A percentile compares a stretch with the other conserved stretches of the same genome.
Evolutionary conservation across 1,140 invertebrate genomes (phyloP).

Genomic region (Pygmarrhopalites habei): DNA sequence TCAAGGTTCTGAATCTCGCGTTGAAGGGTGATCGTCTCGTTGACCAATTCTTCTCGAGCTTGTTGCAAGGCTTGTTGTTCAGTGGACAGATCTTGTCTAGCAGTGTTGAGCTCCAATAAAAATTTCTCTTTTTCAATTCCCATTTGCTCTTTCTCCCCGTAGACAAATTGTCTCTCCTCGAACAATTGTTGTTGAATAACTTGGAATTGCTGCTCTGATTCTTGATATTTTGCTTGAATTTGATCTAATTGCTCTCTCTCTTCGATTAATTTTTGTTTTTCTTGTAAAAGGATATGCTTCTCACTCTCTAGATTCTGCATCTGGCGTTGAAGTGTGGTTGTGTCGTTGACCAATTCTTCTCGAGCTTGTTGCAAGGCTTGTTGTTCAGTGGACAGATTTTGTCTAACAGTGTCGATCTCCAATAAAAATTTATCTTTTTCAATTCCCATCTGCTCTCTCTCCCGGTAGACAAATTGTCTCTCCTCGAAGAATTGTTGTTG

Average conservation of each 20-base stretch:
- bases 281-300: background rate
- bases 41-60: background rate
- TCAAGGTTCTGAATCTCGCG: no score
- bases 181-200: no score
- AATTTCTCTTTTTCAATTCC: background rate
- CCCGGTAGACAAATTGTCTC: no score
- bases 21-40: no score
- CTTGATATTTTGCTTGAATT: no score
- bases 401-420: background rate
- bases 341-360: background rate
- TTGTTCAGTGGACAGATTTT: background rate
- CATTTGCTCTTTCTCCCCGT: background rate
- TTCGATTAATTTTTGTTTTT: no score
- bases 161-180: no score
- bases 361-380: background rate
- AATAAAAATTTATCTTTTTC: no score
- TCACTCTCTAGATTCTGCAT: background rate
- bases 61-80: background rate
- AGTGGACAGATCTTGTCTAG: background rate
- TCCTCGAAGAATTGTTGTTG: no score
- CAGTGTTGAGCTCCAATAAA: conserved; percentile 28
- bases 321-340: background rate
- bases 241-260: no score
- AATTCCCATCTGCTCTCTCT: background rate
- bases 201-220: background rate